These are phyloP conservation scores for Lagodon rhomboides DNA, from an alignment of 2,797 vertebrate species.

Conservation along the genomic window DNA sequence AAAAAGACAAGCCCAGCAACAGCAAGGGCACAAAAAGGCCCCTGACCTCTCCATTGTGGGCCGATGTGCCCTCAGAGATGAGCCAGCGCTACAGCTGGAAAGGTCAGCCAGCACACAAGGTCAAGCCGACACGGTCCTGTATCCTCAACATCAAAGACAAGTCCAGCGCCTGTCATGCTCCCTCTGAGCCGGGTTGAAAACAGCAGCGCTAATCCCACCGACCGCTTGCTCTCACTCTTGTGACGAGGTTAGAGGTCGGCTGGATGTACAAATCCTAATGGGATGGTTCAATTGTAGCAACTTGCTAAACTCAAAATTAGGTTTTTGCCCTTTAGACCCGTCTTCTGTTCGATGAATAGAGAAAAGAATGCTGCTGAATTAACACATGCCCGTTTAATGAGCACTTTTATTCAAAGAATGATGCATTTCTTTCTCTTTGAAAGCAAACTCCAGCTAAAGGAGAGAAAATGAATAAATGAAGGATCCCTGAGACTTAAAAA, in stretches of 20 bases:
- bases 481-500: constrained; percentile 55
- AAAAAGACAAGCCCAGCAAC: constrained; percentile 51
- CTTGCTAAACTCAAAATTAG: constrained; percentile 43
- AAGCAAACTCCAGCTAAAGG: constrained; percentile 31
- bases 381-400: constrained; percentile 34
- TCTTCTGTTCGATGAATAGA: constrained; percentile 42
- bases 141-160: constrained; percentile 81
- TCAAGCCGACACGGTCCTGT: constrained; percentile 69
- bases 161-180: constrained; percentile 68
- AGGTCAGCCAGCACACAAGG: constrained; percentile 78
- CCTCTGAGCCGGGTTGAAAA: constrained; percentile 66
- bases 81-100: constrained; percentile 72
- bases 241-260: constrained; percentile 65
- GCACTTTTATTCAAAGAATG: constrained; percentile 27
- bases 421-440: constrained; percentile 28
- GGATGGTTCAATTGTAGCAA: constrained; percentile 58
- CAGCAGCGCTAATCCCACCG: constrained; percentile 76
- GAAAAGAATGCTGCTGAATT: constrained; percentile 34
- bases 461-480: constrained; percentile 33
- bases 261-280: constrained; percentile 64
- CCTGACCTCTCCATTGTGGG: constrained; percentile 69
- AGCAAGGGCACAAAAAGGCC: constrained; percentile 54
- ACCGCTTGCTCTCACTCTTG: constrained; percentile 57
- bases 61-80: constrained; percentile 64
- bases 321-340: constrained; percentile 50